Evolutionary conservation across 2,113 vertebrate genomes (phyloP).

Genomic region (Tricholaema leucomelas): DNA sequence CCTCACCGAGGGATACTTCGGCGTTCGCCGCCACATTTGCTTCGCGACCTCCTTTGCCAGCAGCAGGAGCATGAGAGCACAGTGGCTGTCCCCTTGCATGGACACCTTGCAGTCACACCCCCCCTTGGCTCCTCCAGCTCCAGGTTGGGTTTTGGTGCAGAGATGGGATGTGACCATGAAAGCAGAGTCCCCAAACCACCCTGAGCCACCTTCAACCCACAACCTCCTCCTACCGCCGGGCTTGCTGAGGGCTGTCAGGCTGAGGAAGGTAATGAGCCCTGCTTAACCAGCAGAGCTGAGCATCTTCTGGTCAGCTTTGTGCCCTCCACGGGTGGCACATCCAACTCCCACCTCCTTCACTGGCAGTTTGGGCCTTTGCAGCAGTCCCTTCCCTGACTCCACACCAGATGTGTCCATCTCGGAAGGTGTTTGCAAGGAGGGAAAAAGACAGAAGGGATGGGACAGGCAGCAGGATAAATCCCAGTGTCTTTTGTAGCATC

Average conservation of each 20-base stretch:
- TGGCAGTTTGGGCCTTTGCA: neutral
- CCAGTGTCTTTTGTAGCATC: neutral
- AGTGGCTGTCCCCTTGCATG: neutral
- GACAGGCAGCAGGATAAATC: neutral
- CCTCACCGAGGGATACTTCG: fast-evolving
- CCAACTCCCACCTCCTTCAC: fast-evolving
- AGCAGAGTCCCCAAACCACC: neutral
- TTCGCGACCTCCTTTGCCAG: neutral
- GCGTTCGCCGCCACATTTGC: neutral
- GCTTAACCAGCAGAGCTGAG: neutral
- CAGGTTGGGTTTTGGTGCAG: neutral
- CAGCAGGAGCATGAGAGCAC: neutral
- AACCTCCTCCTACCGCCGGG: neutral
- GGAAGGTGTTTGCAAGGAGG: neutral
- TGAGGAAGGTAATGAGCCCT: neutral
- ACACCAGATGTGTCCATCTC: fast-evolving
- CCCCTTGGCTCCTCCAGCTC: neutral
- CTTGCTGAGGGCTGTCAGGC: fast-evolving
- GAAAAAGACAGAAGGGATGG: neutral
- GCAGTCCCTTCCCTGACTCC: neutral
- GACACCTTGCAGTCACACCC: neutral
- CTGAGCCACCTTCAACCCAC: neutral
- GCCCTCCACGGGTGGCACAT: neutral
- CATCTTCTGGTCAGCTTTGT: fast-evolving
- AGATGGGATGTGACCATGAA: neutral